phyloP scores from a whole-genome alignment of 1,140 invertebrate species.

The Drosophila ambigua region DNA sequence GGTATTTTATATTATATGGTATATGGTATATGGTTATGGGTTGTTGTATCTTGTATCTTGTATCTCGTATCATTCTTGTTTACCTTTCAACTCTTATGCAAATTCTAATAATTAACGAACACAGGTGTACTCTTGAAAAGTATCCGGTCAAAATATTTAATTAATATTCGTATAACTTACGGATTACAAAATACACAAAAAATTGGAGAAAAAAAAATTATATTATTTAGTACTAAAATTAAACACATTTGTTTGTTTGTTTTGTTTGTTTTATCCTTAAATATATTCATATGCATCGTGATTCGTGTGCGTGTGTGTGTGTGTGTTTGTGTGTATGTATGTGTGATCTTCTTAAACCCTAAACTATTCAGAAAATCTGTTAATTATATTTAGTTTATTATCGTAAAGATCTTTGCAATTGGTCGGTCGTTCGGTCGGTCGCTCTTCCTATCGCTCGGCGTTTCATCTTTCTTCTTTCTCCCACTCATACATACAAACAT shows the following conservation, averaged over 20 bases:
- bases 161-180: constrained; percentile 34
- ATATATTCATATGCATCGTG: constrained; percentile 25
- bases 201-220: constrained; percentile 45
- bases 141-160: constrained; percentile 73
- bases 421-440: constrained; percentile 83
- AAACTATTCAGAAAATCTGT: constrained; percentile 31
- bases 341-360: constrained; percentile 13
- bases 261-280: neutral
- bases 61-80: constrained; percentile 18
- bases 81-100: constrained; percentile 33
- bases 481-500: constrained; percentile 2
- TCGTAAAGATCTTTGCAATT: constrained; percentile 66
- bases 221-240: constrained; percentile 23
- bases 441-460: constrained; percentile 40
- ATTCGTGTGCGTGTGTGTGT: constrained; percentile 16
- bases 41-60: neutral
- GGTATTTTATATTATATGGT: constrained; percentile 14
- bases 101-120: constrained; percentile 72
- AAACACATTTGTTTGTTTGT: constrained; percentile 21
- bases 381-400: constrained; percentile 36
- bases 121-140: constrained; percentile 76
- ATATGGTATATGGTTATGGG: constrained; percentile 44
- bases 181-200: constrained; percentile 42
- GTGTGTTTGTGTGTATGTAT: constrained; percentile 13
- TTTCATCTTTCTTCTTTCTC: constrained; percentile 1